A percentile compares a stretch with the other conserved stretches of the same genome.
Evolutionary conservation across 2,113 vertebrate genomes (phyloP).

Genomic region (Gobio gobio): DNA sequence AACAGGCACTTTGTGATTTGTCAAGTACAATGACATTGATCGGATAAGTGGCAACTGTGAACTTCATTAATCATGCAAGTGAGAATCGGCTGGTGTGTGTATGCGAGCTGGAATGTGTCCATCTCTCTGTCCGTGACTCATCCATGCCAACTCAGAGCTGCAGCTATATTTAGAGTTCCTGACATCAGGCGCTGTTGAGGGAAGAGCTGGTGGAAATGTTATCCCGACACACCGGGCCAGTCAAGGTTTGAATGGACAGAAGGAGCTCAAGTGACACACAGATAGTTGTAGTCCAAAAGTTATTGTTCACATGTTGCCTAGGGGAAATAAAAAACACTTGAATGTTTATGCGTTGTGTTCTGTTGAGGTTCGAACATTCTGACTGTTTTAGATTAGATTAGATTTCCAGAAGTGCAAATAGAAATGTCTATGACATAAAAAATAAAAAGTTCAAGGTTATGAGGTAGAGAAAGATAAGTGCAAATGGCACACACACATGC

Average conservation of each 20-base stretch:
- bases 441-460: too few species aligned
- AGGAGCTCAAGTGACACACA: slow-evolving; percentile 48
- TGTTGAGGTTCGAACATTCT: not conserved
- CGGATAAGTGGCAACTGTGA: slow-evolving; percentile 16
- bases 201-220: slow-evolving; percentile 43
- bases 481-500: not conserved
- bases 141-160: slow-evolving; percentile 43
- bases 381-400: not conserved
- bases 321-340: slow-evolving; percentile 29
- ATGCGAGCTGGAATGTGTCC: slow-evolving; percentile 17
- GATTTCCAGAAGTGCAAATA: not conserved
- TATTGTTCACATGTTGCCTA: slow-evolving; percentile 45
- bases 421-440: not conserved
- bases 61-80: slow-evolving; percentile 35
- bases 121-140: slow-evolving; percentile 17
- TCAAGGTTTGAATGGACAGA: slow-evolving; percentile 55
- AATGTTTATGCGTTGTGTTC: slow-evolving; percentile 1
- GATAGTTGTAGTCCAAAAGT: slow-evolving; percentile 33
- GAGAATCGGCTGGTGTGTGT: slow-evolving; percentile 9
- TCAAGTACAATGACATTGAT: slow-evolving; percentile 35
- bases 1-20: slow-evolving; percentile 33
- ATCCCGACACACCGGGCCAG: slow-evolving; percentile 43
- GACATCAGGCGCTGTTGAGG: slow-evolving; percentile 48
- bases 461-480: not conserved
- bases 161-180: slow-evolving; percentile 59